Evolutionary conservation across 1,140 invertebrate genomes (phyloP).

Genomic region (Drosophila biarmipes): DNA sequence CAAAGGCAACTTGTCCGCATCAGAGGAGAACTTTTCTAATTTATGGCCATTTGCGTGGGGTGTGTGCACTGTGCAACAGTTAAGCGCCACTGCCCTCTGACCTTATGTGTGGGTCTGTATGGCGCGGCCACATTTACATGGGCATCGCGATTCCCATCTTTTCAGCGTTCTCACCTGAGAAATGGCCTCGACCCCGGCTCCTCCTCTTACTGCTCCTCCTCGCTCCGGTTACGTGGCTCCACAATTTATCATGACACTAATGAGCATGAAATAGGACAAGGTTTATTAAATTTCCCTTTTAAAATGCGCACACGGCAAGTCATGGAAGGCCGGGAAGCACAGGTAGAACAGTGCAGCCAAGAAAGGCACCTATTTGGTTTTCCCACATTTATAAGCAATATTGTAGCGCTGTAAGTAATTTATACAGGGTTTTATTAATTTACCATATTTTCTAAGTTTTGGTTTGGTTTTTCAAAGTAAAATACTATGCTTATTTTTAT

Average conservation of each 20-base stretch:
- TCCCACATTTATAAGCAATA: too few relatives aligned
- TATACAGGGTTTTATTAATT: too few relatives aligned
- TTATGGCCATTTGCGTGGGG: conserved; percentile 56
- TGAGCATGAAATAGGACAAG: conserved; percentile 80
- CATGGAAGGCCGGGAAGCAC: conserved; percentile 1
- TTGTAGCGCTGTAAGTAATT: too few relatives aligned
- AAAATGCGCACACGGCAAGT: conserved; percentile 70
- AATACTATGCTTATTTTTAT: too few relatives aligned
- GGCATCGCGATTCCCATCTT: conserved; percentile 2
- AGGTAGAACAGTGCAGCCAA: conserved; percentile 11
- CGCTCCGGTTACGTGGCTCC: conserved; percentile 44
- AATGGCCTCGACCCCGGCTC: conserved; percentile 18
- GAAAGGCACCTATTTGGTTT: neutral
- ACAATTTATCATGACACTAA: conserved; percentile 81
- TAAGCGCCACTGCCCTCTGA: conserved; percentile 63
- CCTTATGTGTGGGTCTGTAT: conserved; percentile 12
- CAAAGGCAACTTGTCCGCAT: conserved; percentile 76
- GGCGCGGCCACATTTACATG: conserved; percentile 62
- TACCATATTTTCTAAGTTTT: too few relatives aligned
- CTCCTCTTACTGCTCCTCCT: conserved; percentile 1
- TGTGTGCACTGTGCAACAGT: conserved; percentile 64
- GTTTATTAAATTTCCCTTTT: conserved; percentile 82
- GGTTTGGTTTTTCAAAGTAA: too few relatives aligned
- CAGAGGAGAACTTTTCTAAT: conserved; percentile 71
- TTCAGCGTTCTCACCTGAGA: conserved; percentile 40